Base-by-base conservation (phyloP, 2,797 vertebrate species). In the Salarias fasciatus region DNA sequence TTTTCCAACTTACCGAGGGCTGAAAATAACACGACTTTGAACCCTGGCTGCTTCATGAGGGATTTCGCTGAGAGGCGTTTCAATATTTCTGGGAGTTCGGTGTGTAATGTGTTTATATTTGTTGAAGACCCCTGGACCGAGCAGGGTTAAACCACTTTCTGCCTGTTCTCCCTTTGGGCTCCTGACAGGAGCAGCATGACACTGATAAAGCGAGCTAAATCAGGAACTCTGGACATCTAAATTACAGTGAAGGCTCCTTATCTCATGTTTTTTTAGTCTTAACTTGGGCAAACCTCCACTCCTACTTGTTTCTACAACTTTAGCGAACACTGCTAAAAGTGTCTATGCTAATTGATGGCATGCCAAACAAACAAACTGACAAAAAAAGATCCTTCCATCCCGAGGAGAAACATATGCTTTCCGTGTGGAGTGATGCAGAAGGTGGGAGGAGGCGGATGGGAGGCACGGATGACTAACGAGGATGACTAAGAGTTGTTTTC, bases 401-500 rank as follows among this genome's bases (percentile, higher is more conserved):
- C 35, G 43, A 66, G 53, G 53, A 62, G 31, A 72, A 72, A 65
- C 78, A 7, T 87, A 83, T 85, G 79, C 71, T 77, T 47, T 75
- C 60, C 56, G 56, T 73, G 61, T 58, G 63, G 52, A 67, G 65
- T 42, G 74, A 69, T 66, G 75, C 68, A 79, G 58, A 47, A 53
- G 65, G 78, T 80, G 64, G 83, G 77, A 62, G 66, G 73, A 72
- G 49, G 47, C 38, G 69, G 53, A 35, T 53, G 54, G 30, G 44
- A 62, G 63, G 77, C 55, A 53, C 31, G 8, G 70, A 87, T 88
- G 87, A 88, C 63, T 82, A 87, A 87, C 59, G 62, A 57, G 51
- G 56, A 79, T 80, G 84, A 87, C 75, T 86, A 85, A 79, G 65
- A 74, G 61, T 73, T 43, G 70, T 44, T 66, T 70, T 73, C 69